A percentile compares a stretch with the other conserved stretches of the same genome.
These are phyloP conservation scores for Brachirus orientalis DNA, from an alignment of 2,113 vertebrate species.

Conservation along the genomic window DNA sequence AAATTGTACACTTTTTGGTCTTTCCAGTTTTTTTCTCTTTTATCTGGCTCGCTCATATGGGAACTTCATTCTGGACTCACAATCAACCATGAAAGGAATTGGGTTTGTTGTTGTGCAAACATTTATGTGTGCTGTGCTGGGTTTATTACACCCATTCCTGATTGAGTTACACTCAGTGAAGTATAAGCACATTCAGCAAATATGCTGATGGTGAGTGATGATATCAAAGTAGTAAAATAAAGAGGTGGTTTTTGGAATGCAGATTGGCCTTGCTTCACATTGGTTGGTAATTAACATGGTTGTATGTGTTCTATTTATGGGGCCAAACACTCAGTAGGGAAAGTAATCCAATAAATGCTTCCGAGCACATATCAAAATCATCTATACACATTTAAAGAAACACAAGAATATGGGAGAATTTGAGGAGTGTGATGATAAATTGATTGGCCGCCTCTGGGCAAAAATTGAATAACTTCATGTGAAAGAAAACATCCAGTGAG, in stretches of 20 bases:
- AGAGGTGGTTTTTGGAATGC: constrained; percentile 5
- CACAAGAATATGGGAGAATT: constrained; percentile 12
- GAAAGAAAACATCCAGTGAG: constrained; percentile 29
- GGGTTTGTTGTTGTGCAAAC: constrained; percentile 52
- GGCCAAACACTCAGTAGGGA: background rate
- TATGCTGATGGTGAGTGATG: constrained; percentile 14
- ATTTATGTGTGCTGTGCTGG: constrained; percentile 20
- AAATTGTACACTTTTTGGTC: constrained; percentile 31
- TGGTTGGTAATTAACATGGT: background rate
- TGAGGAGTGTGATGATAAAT: constrained; percentile 10
- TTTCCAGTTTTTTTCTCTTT: background rate
- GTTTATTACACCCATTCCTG: constrained; percentile 36
- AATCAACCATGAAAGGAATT: constrained; percentile 35
- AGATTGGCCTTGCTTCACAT: background rate
- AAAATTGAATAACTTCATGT: constrained; percentile 36
- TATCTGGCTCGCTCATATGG: constrained; percentile 32
- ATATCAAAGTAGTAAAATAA: constrained; percentile 30
- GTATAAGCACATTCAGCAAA: constrained; percentile 40
- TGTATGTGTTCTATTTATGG: background rate
- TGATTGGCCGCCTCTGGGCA: constrained; percentile 29
- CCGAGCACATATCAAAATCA: background rate
- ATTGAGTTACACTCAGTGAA: constrained; percentile 35
- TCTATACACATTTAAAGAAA: constrained; percentile 1
- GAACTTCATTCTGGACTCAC: constrained; percentile 13
- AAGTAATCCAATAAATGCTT: background rate